Evolutionary conservation across 2,888 invertebrate species (phyloP).

Genomic region (Fissipunctia ypsillon): DNA sequence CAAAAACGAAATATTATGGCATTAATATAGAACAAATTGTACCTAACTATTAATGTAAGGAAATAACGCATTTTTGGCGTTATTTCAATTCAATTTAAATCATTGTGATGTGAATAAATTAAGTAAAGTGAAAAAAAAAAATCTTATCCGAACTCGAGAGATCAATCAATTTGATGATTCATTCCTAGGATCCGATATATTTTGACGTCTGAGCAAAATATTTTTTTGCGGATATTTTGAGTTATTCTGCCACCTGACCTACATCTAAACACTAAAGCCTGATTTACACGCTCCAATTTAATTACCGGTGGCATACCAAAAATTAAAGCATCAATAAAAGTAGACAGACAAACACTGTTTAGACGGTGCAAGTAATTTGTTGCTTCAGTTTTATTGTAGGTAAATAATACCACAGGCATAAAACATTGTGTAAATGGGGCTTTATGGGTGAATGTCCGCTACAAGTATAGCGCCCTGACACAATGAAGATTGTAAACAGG

Average conservation of each 20-base stretch:
- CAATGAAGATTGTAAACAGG: neutral
- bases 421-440: neutral
- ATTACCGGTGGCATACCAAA: neutral
- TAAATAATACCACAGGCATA: neutral
- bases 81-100: constrained; percentile 56
- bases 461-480: too few species aligned
- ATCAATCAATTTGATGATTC: neutral
- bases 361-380: neutral
- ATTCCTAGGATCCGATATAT: neutral
- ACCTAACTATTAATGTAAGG: constrained; percentile 60
- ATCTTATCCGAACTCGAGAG: constrained; percentile 41
- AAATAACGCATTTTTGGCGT: constrained; percentile 53
- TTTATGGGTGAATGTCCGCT: neutral
- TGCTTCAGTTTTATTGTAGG: neutral
- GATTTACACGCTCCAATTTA: neutral
- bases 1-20: constrained; percentile 39
- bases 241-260: neutral
- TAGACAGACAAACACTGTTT: neutral
- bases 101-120: constrained; percentile 54
- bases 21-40: constrained; percentile 58
- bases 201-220: neutral
- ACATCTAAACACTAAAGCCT: neutral
- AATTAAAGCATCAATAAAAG: neutral
- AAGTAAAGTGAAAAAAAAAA: constrained; percentile 19
- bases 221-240: neutral